A percentile compares a stretch with the other conserved stretches of the same genome.
Conservation (phyloP, 2,113 vertebrate genomes). For the Columba livia region DNA sequence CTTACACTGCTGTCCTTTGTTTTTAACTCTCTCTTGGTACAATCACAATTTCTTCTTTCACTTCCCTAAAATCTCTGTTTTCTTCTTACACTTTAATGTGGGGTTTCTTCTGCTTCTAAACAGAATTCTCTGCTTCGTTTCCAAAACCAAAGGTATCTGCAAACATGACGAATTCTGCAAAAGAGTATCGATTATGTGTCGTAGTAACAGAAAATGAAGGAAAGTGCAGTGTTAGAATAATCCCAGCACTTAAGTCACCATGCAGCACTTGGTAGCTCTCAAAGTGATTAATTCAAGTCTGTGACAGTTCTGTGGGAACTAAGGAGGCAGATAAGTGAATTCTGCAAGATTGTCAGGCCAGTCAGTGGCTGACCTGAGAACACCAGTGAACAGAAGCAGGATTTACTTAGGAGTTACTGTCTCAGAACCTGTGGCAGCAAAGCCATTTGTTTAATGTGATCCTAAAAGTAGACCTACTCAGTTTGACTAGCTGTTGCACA, state of each 20-base stretch:
- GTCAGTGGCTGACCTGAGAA: neutral
- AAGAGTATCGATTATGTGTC: neutral
- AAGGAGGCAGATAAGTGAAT: neutral
- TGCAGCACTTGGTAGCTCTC: neutral
- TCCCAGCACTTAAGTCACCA: accelerated
- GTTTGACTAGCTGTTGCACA: neutral
- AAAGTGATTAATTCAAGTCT: neutral
- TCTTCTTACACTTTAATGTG: neutral
- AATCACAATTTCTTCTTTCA: neutral
- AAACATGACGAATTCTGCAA: neutral
- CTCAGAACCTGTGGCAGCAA: neutral
- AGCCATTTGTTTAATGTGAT: neutral
- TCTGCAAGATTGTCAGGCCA: neutral
- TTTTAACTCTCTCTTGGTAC: neutral
- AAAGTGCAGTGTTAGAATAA: neutral
- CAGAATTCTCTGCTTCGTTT: neutral
- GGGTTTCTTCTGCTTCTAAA: neutral
- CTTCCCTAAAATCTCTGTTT: neutral
- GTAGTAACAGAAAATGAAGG: neutral
- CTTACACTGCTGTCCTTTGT: neutral
- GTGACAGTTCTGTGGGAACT: neutral
- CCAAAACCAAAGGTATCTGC: neutral
- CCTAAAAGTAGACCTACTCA: neutral
- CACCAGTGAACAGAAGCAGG: neutral
- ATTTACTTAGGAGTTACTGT: neutral